phyloP scores from a whole-genome alignment of 2,797 vertebrate genomes.

The Propithecus perrieri region DNA sequence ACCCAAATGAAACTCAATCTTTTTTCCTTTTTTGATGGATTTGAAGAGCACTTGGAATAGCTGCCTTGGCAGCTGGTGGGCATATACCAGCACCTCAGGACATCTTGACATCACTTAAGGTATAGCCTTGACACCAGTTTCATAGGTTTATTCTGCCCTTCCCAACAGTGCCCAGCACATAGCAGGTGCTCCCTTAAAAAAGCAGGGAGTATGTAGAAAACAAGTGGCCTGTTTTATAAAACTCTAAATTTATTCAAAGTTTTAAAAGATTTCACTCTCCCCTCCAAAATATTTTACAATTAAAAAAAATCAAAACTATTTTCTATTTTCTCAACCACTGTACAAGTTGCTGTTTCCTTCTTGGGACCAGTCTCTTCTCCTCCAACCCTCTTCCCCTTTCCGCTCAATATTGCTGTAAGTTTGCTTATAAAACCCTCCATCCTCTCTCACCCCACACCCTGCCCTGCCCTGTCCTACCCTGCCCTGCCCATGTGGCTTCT shows the following conservation, averaged over 20 bases:
- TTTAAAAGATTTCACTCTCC: constrained; percentile 80
- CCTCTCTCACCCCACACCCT: neutral
- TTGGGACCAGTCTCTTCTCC: constrained; percentile 27
- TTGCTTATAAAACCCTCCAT: constrained; percentile 52
- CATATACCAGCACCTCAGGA: neutral
- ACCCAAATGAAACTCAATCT: neutral
- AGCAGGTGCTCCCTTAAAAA: constrained; percentile 10
- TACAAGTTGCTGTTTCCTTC: constrained; percentile 20
- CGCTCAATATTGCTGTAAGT: constrained; percentile 56
- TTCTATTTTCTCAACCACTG: constrained; percentile 41
- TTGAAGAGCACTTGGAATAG: neutral
- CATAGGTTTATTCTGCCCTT: neutral
- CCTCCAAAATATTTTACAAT: constrained; percentile 82
- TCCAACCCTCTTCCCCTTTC: neutral
- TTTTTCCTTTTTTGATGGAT: neutral
- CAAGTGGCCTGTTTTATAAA: constrained; percentile 71
- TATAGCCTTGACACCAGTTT: neutral
- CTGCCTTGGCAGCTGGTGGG: neutral
- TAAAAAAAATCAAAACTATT: constrained; percentile 64
- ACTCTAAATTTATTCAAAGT: constrained; percentile 86
- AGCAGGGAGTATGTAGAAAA: constrained; percentile 44
- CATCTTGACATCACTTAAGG: neutral
- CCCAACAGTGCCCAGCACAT: neutral
- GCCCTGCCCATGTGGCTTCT: neutral
- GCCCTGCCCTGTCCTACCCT: neutral